phyloP scores from a whole-genome alignment of 2,113 vertebrate genomes.

The Pitta sordida region DNA sequence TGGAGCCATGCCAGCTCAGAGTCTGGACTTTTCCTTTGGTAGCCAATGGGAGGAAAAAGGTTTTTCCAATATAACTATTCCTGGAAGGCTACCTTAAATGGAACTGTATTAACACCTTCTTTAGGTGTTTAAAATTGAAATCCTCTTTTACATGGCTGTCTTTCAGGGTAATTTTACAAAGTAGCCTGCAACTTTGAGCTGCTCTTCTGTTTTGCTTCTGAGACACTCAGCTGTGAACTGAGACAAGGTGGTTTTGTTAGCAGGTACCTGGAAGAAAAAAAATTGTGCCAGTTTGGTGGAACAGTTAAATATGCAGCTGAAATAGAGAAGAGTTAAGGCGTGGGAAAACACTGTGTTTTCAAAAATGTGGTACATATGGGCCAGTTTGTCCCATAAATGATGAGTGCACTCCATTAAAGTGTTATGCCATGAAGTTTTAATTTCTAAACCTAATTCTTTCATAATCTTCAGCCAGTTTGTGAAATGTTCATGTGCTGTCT shows the following conservation, averaged over 20 bases:
- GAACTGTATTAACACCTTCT: background rate
- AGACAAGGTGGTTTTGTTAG: background rate
- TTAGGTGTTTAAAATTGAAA: background rate
- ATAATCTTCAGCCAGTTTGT: background rate
- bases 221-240: background rate
- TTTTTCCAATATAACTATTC: background rate
- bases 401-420: background rate
- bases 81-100: background rate
- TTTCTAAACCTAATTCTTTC: constrained; percentile 39
- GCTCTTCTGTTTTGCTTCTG: background rate
- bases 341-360: constrained; percentile 10
- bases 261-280: background rate
- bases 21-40: background rate
- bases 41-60: background rate
- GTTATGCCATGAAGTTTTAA: constrained; percentile 2
- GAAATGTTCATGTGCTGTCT: background rate
- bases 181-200: background rate
- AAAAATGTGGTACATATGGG: background rate
- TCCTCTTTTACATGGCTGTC: background rate
- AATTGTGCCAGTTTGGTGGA: background rate
- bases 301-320: background rate
- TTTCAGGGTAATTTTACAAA: background rate
- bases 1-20: background rate
- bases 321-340: background rate
- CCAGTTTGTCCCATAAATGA: background rate